Conservation (phyloP, 2,797 vertebrate species). For the Percopsis omiscomaycus region DNA sequence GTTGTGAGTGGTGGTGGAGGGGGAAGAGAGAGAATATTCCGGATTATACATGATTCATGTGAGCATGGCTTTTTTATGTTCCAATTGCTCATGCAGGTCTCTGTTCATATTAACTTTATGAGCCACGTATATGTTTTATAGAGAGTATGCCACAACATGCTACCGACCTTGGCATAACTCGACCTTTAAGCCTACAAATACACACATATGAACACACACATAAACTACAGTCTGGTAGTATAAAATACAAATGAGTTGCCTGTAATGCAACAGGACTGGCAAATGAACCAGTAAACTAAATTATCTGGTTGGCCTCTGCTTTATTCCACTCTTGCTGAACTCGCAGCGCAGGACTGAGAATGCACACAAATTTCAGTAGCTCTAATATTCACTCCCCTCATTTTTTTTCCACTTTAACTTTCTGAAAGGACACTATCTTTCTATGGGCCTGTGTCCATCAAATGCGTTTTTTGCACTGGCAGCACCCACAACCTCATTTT, state of each 20-base stretch:
- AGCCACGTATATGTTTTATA: slow-evolving; percentile 1
- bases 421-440: too few species aligned
- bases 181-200: too few species aligned
- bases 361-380: background rate
- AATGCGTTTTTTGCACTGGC: too few species aligned
- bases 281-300: slow-evolving; percentile 22
- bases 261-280: slow-evolving; percentile 16
- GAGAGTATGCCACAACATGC: background rate
- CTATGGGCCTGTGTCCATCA: too few species aligned
- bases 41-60: background rate
- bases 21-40: too few species aligned
- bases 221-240: background rate
- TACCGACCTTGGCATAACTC: too few species aligned
- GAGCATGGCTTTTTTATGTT: background rate
- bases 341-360: background rate
- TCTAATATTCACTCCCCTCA: background rate
- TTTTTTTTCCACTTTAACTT: too few species aligned
- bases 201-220: slow-evolving; percentile 4
- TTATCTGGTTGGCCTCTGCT: slow-evolving; percentile 16
- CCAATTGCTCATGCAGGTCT: slow-evolving; percentile 5
- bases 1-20: too few species aligned
- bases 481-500: too few species aligned
- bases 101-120: background rate
- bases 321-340: slow-evolving; percentile 14
- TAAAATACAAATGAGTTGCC: slow-evolving; percentile 26